Evolutionary conservation across 2,113 vertebrate species (phyloP).

Genomic region (Telmatochromis brichardi): DNA sequence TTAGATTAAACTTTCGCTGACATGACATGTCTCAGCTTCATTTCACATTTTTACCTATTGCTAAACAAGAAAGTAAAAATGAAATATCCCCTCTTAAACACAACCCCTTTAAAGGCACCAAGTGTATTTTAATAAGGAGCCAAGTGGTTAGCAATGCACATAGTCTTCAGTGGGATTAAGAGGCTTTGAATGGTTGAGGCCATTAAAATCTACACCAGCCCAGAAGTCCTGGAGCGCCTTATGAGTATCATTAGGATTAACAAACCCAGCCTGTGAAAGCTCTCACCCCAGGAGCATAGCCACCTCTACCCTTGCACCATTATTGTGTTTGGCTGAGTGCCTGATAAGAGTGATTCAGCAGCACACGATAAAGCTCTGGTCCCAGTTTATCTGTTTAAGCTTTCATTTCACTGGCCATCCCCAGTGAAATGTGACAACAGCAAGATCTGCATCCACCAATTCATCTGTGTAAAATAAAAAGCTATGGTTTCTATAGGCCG

Average conservation of each 20-base stretch:
- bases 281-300: slow-evolving; percentile 30
- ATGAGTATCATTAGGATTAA: slow-evolving; percentile 70
- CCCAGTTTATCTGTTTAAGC: slow-evolving; percentile 3
- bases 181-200: slow-evolving; percentile 65
- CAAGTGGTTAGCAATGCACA: slow-evolving; percentile 51
- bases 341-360: slow-evolving; percentile 49
- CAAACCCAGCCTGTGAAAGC: slow-evolving; percentile 36
- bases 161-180: slow-evolving; percentile 70
- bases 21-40: not conserved
- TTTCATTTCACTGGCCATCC: not conserved
- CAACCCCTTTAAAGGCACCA: slow-evolving; percentile 46
- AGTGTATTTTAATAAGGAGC: slow-evolving; percentile 70
- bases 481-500: not conserved
- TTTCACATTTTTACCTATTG: not conserved
- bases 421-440: not conserved
- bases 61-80: slow-evolving; percentile 27
- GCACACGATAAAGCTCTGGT: slow-evolving; percentile 24
- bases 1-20: not conserved
- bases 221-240: slow-evolving; percentile 48
- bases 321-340: slow-evolving; percentile 56
- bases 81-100: slow-evolving; percentile 34
- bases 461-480: not conserved
- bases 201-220: slow-evolving; percentile 65
- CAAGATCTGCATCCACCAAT: slow-evolving; percentile 29
- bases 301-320: slow-evolving; percentile 33